Evolutionary conservation across 2,888 invertebrate genomes (phyloP).

Genomic region (Heliconius hortense): DNA sequence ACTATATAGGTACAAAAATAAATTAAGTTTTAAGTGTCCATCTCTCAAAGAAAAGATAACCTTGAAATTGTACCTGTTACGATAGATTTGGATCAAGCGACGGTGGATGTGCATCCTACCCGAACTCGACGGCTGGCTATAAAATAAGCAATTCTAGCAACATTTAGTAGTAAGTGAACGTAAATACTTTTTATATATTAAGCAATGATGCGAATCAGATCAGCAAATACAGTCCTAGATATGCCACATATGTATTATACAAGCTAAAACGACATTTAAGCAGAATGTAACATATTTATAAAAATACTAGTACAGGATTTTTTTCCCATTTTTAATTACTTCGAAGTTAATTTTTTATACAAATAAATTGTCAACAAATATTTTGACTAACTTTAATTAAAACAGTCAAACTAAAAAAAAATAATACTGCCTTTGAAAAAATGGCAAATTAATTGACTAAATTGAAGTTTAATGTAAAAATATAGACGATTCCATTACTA

Average conservation of each 20-base stretch:
- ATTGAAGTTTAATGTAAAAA: neutral
- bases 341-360: neutral
- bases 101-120: neutral
- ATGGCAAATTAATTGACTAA: neutral
- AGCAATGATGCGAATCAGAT: too few relatives aligned
- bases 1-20: conserved; percentile 6
- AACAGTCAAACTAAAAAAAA: neutral
- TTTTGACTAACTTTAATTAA: too few relatives aligned
- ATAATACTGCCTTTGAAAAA: neutral
- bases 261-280: neutral
- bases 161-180: neutral
- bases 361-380: neutral
- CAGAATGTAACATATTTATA: too few relatives aligned
- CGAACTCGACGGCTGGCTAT: conserved; percentile 7
- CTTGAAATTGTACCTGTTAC: conserved; percentile 8
- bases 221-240: neutral
- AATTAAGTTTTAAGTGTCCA: neutral
- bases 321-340: too few relatives aligned
- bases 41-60: neutral
- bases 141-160: conserved; percentile 15
- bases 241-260: neutral
- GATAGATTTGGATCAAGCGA: conserved; percentile 8
- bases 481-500: too few relatives aligned
- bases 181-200: neutral
- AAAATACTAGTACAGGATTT: too few relatives aligned